Conservation (phyloP, 1,140 invertebrate genomes). For the Eumeta japonica region DNA sequence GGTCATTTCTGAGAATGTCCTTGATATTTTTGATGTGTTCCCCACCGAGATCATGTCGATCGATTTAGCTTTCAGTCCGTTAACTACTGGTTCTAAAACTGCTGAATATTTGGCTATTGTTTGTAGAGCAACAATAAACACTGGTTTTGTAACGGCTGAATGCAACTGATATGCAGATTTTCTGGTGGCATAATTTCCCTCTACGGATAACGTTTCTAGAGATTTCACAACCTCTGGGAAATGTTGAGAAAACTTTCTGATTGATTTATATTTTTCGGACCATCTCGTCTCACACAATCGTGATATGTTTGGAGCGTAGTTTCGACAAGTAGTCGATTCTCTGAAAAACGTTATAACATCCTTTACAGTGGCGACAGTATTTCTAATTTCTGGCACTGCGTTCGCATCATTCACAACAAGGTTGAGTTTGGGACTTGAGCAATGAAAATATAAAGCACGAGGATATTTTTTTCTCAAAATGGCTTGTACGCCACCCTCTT, state of each 20-base stretch:
- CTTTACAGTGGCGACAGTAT: conserved; percentile 25
- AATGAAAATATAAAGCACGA: conserved; percentile 34
- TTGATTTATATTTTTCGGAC: conserved; percentile 32
- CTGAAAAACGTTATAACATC: conserved; percentile 30
- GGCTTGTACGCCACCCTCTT: conserved; percentile 24
- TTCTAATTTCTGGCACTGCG: conserved; percentile 24
- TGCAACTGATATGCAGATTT: conserved; percentile 13
- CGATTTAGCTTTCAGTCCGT: no score
- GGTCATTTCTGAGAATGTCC: conserved; percentile 8
- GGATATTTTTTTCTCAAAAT: conserved; percentile 26
- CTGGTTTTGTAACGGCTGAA: conserved; percentile 10
- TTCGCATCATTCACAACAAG: conserved; percentile 32
- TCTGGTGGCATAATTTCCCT: conserved; percentile 13
- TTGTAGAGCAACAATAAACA: conserved; percentile 10
- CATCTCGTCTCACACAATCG: conserved; percentile 29
- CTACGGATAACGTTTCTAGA: conserved; percentile 10
- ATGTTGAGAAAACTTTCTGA: conserved; percentile 15
- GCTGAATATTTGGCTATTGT: conserved; percentile 17
- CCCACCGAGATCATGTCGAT: conserved; percentile 10
- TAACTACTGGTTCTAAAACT: conserved; percentile 16
- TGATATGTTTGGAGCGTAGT: conserved; percentile 26
- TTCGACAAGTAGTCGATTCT: conserved; percentile 25
- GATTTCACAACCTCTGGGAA: conserved; percentile 12
- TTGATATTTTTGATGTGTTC: conserved; percentile 9
- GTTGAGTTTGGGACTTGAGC: conserved; percentile 32